Evolutionary conservation across 2,888 invertebrate species (phyloP).

Genomic region (Eristalinus sepulchralis): DNA sequence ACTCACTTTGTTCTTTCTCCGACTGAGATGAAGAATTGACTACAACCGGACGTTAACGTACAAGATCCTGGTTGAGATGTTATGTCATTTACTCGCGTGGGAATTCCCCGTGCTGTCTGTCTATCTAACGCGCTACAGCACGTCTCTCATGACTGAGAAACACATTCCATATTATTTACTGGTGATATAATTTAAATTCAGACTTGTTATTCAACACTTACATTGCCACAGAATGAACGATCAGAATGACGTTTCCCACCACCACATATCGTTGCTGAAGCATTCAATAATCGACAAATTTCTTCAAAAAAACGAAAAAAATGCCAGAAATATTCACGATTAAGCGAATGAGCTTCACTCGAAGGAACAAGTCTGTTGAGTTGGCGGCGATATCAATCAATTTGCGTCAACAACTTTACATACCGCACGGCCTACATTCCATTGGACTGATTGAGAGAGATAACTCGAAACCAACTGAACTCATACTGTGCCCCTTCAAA

Average conservation of each 20-base stretch:
- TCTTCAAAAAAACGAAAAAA: too few relatives aligned
- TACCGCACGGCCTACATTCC: not conserved
- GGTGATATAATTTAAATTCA: too few relatives aligned
- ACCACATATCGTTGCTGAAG: too few relatives aligned
- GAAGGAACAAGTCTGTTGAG: not conserved
- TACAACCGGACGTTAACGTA: not conserved
- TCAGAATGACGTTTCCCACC: too few relatives aligned
- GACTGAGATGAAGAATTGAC: not conserved
- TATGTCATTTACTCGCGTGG: not conserved
- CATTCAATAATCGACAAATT: too few relatives aligned
- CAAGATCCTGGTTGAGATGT: not conserved
- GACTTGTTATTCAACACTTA: too few relatives aligned
- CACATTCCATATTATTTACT: too few relatives aligned
- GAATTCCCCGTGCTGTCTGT: not conserved
- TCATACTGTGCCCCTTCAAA: not conserved
- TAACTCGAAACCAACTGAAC: not conserved
- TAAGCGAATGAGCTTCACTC: not conserved
- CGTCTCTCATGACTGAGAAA: too few relatives aligned
- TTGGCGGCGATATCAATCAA: not conserved
- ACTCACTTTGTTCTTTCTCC: not conserved
- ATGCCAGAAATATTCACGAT: not conserved
- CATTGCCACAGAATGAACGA: too few relatives aligned
- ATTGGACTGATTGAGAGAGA: not conserved
- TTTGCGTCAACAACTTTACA: not conserved
- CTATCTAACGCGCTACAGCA: too few relatives aligned